Base-by-base conservation (phyloP, 1,140 invertebrate species). In the Lepidurus arcticus region DNA sequence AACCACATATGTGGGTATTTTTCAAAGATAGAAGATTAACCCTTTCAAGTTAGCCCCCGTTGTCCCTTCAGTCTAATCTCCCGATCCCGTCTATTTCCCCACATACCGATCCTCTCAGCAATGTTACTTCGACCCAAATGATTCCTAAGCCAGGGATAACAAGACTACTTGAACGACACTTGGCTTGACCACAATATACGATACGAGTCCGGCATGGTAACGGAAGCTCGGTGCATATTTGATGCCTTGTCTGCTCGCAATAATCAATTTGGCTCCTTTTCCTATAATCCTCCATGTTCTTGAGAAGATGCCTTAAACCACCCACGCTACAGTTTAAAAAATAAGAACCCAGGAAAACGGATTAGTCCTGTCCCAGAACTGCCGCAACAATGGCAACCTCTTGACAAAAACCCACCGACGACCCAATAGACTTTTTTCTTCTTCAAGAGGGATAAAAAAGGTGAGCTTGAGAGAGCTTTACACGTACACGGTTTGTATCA, bases 381-480 rank as follows among this genome's bases (percentile, higher is more conserved):
- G 21, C 53, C 53, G 53, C 53, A 65, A 65, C n/a, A 65, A 65
- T 65, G 53, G 21, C 8, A 65, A 16, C 53, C 53, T 65, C 53
- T 65, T 65, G 53, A 65, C 53, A 65, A 1, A 65, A 65, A 65
- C 21, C 53, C 13, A 65, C 53, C 21, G 53, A 65, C 16, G 53
- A 65, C 8, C 53, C 53, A 13, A 7, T 65, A 65, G 16, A 16
- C 53, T 65, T 65, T 21, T 65, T 65, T 65, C n/a, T 10, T 65
- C 16, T 65, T 13, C 8, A 65, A 21, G 13, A 4, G 13, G 53
- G 8, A 11, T 65, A 7, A n/a, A 65, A 65, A 65, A 47, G 45
- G 16, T 11, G 21, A 65, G 21, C 16, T 65, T 13, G 53, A 65
- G 53, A 21, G 13, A 7, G 16, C 21, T 21, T n/a, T 7, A 65